Evolutionary conservation across 2,888 invertebrate species (phyloP).

Genomic region (Drosophila paramelanica): DNA sequence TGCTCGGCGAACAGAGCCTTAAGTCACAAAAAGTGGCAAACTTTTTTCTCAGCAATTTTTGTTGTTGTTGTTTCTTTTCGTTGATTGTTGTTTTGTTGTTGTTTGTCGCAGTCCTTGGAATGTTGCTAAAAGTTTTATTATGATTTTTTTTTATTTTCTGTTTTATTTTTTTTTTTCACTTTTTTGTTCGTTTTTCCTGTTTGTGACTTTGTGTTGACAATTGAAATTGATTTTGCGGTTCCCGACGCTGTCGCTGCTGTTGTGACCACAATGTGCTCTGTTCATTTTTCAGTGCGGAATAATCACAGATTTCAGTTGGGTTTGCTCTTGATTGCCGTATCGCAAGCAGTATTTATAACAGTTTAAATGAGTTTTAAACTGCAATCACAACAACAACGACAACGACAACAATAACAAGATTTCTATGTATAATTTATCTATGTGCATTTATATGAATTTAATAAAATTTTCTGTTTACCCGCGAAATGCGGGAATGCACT

Average conservation of each 20-base stretch:
- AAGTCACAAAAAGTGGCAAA: slow-evolving; percentile 69
- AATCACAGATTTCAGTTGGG: slow-evolving; percentile 52
- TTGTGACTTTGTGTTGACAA: slow-evolving; percentile 79
- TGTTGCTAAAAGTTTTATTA: slow-evolving; percentile 73
- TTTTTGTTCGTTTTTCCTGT: slow-evolving; percentile 48
- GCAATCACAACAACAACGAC: slow-evolving; percentile 12
- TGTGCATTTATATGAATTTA: slow-evolving; percentile 23
- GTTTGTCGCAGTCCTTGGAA: slow-evolving; percentile 52
- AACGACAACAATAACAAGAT: neutral
- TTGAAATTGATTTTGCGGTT: slow-evolving; percentile 80
- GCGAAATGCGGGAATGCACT: slow-evolving; percentile 30
- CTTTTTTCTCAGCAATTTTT: slow-evolving; percentile 44
- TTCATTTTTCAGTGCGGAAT: slow-evolving; percentile 45
- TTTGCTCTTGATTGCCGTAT: slow-evolving; percentile 46
- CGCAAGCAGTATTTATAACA: slow-evolving; percentile 30
- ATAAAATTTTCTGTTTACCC: slow-evolving; percentile 32
- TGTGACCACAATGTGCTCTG: slow-evolving; percentile 44
- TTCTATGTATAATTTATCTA: neutral
- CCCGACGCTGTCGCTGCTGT: slow-evolving; percentile 26
- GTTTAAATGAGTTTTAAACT: slow-evolving; percentile 69
- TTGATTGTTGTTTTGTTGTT: slow-evolving; percentile 25
- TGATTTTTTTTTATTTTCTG: slow-evolving; percentile 52
- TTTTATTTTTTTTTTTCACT: neutral
- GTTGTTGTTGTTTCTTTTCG: slow-evolving; percentile 8
- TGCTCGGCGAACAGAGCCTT: slow-evolving; percentile 31